Evolutionary conservation across 2,888 invertebrate species (phyloP).

Genomic region (Octodonta nipae): DNA sequence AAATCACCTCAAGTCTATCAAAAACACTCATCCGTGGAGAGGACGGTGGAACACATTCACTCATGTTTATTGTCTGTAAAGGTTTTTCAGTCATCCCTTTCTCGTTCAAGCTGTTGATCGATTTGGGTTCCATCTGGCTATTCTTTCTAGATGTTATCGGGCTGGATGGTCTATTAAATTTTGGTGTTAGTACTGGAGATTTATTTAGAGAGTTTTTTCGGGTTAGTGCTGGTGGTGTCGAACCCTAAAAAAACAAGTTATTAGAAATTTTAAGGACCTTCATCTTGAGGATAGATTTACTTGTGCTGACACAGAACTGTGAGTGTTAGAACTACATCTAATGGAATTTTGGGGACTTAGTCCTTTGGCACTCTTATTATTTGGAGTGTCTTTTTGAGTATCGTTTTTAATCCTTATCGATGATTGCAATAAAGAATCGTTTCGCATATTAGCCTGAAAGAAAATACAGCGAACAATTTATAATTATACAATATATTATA

Average conservation of each 20-base stretch:
- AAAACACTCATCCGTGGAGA: constrained; percentile 22
- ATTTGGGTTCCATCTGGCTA: constrained; percentile 31
- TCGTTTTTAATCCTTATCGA: constrained; percentile 61
- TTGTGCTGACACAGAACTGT: constrained; percentile 32
- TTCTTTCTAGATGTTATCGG: constrained; percentile 24
- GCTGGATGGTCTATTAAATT: too few species aligned
- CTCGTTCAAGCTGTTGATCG: constrained; percentile 36
- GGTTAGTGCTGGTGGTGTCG: constrained; percentile 38
- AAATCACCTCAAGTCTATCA: constrained; percentile 44
- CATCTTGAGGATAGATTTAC: constrained; percentile 19
- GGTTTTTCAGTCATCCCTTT: constrained; percentile 26
- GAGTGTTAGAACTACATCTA: constrained; percentile 38
- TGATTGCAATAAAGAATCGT: constrained; percentile 47
- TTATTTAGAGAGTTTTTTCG: constrained; percentile 39
- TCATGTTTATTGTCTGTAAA: constrained; percentile 28
- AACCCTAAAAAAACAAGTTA: constrained; percentile 18
- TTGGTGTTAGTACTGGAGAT: constrained; percentile 16
- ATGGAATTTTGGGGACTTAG: constrained; percentile 63
- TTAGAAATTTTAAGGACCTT: background rate
- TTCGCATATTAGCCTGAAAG: constrained; percentile 37
- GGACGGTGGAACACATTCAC: constrained; percentile 18
- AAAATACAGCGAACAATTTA: constrained; percentile 5
- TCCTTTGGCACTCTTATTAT: constrained; percentile 44
- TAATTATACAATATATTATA: constrained; percentile 2
- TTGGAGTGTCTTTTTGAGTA: constrained; percentile 57